phyloP scores from a whole-genome alignment of 2,113 vertebrate species.

The Plotosus lineatus region DNA sequence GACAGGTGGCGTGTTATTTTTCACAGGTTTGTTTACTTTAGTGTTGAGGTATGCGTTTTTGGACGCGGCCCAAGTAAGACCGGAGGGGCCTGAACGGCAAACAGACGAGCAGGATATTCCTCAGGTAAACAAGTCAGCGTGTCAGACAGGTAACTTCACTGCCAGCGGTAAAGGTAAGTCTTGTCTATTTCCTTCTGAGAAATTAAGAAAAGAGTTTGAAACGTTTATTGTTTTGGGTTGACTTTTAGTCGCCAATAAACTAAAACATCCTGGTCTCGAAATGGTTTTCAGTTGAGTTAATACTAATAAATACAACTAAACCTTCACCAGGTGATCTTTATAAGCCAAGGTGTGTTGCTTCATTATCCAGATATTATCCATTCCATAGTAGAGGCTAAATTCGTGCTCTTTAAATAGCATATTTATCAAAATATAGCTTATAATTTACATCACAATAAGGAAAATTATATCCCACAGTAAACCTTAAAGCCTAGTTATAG shows the following conservation, averaged over 20 bases:
- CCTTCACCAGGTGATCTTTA: background rate
- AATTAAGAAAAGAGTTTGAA: background rate
- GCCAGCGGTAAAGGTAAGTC: background rate
- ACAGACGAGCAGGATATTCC: background rate
- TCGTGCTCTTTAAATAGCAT: too few relatives aligned
- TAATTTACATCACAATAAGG: too few relatives aligned
- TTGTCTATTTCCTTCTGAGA: background rate
- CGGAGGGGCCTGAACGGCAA: background rate
- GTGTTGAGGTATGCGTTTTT: background rate
- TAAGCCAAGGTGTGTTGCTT: background rate
- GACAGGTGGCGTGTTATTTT: background rate
- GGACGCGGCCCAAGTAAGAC: slow-evolving; percentile 14
- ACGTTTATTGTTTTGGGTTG: background rate
- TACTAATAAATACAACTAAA: background rate
- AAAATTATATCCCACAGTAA: too few relatives aligned
- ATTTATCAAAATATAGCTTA: too few relatives aligned
- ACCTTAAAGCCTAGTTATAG: too few relatives aligned
- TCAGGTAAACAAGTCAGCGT: slow-evolving; percentile 21
- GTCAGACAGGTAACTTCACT: background rate
- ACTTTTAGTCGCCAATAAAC: background rate
- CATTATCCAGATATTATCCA: too few relatives aligned
- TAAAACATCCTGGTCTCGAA: too few relatives aligned
- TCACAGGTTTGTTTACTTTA: background rate
- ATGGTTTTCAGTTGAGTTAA: too few relatives aligned
- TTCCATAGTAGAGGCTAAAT: too few relatives aligned